phyloP scores from a whole-genome alignment of 2,888 invertebrate species.

The Troilus luridus region DNA sequence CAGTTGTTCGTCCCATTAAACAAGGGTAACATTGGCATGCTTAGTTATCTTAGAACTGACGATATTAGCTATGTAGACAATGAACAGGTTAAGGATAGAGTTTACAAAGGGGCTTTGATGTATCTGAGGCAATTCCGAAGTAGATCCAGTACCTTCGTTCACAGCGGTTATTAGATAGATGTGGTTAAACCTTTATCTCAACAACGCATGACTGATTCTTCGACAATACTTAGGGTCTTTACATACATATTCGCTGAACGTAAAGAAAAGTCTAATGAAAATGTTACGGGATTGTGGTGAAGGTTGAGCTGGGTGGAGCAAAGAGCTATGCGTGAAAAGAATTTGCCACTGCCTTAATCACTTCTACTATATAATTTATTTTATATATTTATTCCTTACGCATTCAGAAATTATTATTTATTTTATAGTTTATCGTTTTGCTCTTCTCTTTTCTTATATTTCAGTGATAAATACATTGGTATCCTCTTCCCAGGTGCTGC shows the following conservation, averaged over 20 bases:
- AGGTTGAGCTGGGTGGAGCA: no score
- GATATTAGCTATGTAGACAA: neutral
- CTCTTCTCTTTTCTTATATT: no score
- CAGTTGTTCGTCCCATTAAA: neutral
- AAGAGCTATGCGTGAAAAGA: no score
- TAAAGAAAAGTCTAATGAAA: neutral
- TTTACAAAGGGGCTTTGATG: neutral
- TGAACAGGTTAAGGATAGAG: neutral
- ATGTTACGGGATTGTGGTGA: no score
- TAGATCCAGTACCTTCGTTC: neutral
- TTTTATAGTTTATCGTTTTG: no score
- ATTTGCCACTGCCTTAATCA: no score
- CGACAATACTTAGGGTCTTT: neutral
- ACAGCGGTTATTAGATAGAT: neutral
- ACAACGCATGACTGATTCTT: neutral
- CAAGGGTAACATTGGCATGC: neutral
- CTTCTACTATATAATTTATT: no score
- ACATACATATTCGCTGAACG: neutral
- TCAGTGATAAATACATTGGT: no score
- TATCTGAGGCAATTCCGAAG: neutral
- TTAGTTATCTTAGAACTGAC: neutral
- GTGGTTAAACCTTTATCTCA: neutral
- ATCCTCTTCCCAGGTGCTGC: no score
- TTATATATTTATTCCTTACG: no score
- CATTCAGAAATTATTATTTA: no score